Evolutionary conservation across 1,140 invertebrate species (phyloP).

Genomic region (Zelostemma sp.): DNA sequence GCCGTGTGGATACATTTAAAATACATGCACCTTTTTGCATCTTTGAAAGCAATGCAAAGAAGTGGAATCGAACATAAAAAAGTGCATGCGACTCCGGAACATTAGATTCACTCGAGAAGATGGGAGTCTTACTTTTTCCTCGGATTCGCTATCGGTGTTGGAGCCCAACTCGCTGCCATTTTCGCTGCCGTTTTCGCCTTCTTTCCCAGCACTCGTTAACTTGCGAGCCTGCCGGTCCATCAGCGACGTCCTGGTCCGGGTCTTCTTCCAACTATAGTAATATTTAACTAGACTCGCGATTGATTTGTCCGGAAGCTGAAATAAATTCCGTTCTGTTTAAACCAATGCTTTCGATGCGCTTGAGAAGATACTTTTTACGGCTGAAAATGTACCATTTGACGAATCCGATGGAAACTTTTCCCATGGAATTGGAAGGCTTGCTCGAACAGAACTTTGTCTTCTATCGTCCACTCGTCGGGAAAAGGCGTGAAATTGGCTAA

Average conservation of each 20-base stretch:
- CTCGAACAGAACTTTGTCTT: slow-evolving; percentile 98
- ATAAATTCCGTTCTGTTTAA: slow-evolving; percentile 4
- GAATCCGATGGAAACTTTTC: slow-evolving; percentile 96
- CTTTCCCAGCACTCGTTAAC: slow-evolving; percentile 73
- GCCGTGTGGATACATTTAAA: slow-evolving; percentile 63
- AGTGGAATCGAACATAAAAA: slow-evolving; percentile 30
- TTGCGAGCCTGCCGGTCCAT: slow-evolving; percentile 92
- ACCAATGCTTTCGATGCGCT: slow-evolving; percentile 6
- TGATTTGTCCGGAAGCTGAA: slow-evolving; percentile 93
- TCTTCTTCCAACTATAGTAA: slow-evolving; percentile 99
- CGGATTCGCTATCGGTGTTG: slow-evolving; percentile 88
- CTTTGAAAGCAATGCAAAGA: slow-evolving; percentile 40
- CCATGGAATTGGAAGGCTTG: slow-evolving; percentile 98
- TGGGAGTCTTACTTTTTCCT: slow-evolving; percentile 84
- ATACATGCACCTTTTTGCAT: slow-evolving; percentile 46
- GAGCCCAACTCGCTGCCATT: slow-evolving; percentile 81
- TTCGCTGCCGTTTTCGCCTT: slow-evolving; percentile 80
- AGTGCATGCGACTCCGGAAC: slow-evolving; percentile 28
- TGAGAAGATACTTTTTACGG: slow-evolving; percentile 7
- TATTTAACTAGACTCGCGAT: slow-evolving; percentile 97
- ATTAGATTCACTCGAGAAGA: slow-evolving; percentile 5
- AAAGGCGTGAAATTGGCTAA: slow-evolving; percentile 97
- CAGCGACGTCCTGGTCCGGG: slow-evolving; percentile 88
- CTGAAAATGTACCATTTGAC: slow-evolving; percentile 86
- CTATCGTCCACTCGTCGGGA: slow-evolving; percentile 98